These are phyloP conservation scores for Amiota mariae DNA, from an alignment of 2,888 invertebrate species.

Conservation along the genomic window DNA sequence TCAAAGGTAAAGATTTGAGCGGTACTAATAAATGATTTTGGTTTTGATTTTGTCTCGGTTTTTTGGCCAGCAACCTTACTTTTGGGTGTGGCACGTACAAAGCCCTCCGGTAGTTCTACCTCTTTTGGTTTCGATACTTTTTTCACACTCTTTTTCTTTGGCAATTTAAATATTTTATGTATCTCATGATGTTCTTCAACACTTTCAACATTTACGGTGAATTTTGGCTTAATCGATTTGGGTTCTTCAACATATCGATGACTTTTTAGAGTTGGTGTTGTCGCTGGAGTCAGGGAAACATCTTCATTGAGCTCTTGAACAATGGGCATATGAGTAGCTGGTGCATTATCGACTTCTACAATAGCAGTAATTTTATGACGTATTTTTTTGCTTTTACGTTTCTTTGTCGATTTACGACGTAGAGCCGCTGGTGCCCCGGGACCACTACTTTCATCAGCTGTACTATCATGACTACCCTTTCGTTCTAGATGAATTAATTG, in stretches of 20 bases:
- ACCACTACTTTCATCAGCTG: constrained; percentile 33
- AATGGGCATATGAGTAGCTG: constrained; percentile 54
- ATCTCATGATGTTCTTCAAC: constrained; percentile 71
- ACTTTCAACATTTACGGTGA: constrained; percentile 71
- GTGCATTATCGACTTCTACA: constrained; percentile 67
- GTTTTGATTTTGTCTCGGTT: constrained; percentile 36
- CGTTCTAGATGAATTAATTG: constrained; percentile 71
- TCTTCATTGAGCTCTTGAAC: constrained; percentile 53
- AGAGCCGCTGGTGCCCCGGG: background rate
- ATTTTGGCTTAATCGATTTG: constrained; percentile 62
- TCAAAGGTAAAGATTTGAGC: constrained; percentile 63
- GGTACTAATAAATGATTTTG: constrained; percentile 40
- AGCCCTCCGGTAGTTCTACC: constrained; percentile 56
- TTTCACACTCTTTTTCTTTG: constrained; percentile 68
- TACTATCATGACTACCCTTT: constrained; percentile 65
- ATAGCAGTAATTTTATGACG: constrained; percentile 71
- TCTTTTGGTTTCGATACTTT: constrained; percentile 39
- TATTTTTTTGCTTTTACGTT: constrained; percentile 67
- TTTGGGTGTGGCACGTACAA: constrained; percentile 56
- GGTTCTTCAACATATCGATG: constrained; percentile 43
- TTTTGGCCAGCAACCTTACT: constrained; percentile 40
- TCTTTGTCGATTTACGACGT: constrained; percentile 55
- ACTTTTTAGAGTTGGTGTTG: constrained; percentile 9
- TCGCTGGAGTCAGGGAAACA: constrained; percentile 37
- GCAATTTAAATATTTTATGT: constrained; percentile 69